Conservation (phyloP, 2,797 vertebrate genomes). For the Borostomias antarcticus region DNA sequence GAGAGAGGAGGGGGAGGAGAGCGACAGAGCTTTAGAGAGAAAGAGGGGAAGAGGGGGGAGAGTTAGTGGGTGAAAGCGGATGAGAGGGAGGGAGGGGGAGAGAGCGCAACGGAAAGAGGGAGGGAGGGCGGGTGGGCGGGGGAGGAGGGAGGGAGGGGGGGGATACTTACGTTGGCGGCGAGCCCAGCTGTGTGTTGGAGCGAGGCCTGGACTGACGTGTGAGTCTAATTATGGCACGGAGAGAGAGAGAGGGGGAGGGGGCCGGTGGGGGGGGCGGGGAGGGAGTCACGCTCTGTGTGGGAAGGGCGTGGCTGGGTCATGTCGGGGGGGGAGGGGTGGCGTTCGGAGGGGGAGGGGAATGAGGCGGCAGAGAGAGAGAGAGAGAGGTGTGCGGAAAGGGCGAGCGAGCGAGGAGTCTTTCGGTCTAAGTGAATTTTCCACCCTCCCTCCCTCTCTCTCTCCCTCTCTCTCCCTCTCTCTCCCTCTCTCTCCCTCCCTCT, state of each 20-base stretch:
- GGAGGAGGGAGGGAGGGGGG: conserved; percentile 12
- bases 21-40: not conserved
- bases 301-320: conserved; percentile 71
- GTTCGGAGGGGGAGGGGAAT: conserved; percentile 55
- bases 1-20: conserved; percentile 5
- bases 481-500: conserved; percentile 33
- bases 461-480: conserved; percentile 33
- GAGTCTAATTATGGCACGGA: conserved; percentile 77
- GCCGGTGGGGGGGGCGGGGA: conserved; percentile 30
- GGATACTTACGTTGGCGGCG: conserved; percentile 64
- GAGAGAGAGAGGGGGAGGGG: conserved; percentile 49
- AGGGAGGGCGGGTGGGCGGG: not conserved
- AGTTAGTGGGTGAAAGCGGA: conserved; percentile 59
- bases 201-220: conserved; percentile 74
- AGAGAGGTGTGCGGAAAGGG: not conserved
- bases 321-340: conserved; percentile 57
- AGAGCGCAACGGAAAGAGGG: conserved; percentile 66
- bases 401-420: conserved; percentile 48
- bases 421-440: conserved; percentile 16
- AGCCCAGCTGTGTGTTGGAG: conserved; percentile 77
- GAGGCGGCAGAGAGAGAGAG: not conserved
- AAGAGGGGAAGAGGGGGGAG: conserved; percentile 36
- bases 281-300: conserved; percentile 67
- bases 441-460: conserved; percentile 20
- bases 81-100: conserved; percentile 57